phyloP scores from a whole-genome alignment of 2,113 vertebrate species.

The Heterocephalus glaber region DNA sequence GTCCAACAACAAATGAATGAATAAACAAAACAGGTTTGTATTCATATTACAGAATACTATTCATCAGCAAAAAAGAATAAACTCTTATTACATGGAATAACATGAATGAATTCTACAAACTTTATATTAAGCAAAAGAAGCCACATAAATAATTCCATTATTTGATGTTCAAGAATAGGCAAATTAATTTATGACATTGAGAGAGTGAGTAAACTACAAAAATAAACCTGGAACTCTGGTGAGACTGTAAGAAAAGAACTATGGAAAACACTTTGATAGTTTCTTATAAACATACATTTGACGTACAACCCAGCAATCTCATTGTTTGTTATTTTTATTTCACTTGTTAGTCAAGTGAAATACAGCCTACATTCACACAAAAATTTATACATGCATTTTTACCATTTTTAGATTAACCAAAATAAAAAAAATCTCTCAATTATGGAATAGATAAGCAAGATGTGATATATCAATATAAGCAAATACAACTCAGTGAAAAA shows the following conservation, averaged over 20 bases:
- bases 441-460: neutral
- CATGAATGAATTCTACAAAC: neutral
- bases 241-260: neutral
- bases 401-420: neutral
- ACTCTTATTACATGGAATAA: neutral
- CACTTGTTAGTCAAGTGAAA: neutral
- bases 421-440: neutral
- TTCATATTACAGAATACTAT: neutral
- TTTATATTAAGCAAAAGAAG: constrained; percentile 18
- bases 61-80: neutral
- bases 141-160: neutral
- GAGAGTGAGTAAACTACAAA: neutral
- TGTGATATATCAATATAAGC: neutral
- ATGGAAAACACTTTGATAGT: neutral
- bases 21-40: neutral
- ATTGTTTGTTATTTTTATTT: constrained; percentile 9
- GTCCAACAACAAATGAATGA: neutral
- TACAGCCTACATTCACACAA: neutral
- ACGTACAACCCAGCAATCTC: neutral
- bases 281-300: neutral
- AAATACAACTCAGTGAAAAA: neutral
- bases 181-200: neutral
- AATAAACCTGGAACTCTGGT: neutral
- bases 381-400: neutral
- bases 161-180: neutral